phyloP scores from a whole-genome alignment of 2,797 vertebrate species.

The Karalla daura region DNA sequence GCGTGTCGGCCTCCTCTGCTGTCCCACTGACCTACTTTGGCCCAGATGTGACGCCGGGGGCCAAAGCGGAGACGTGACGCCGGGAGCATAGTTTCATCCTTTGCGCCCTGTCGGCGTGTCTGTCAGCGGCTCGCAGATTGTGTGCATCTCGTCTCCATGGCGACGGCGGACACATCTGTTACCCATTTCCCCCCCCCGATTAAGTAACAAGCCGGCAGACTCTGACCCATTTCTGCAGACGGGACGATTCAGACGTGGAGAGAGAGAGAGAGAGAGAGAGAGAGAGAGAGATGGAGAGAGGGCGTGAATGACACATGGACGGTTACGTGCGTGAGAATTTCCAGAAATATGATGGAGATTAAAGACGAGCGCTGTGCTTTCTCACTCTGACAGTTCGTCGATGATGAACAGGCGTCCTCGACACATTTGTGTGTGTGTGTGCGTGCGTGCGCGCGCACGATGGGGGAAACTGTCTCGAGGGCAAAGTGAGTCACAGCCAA shows the following conservation, averaged over 20 bases:
- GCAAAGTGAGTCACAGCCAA: slow-evolving; percentile 24
- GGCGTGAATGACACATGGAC: neutral
- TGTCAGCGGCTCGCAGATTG: neutral
- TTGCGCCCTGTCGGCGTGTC: slow-evolving; percentile 23
- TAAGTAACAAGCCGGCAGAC: slow-evolving; percentile 41
- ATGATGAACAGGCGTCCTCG: slow-evolving; percentile 16
- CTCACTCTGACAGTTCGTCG: neutral
- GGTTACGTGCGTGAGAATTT: slow-evolving; percentile 9
- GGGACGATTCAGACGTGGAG: neutral
- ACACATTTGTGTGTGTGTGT: slow-evolving; percentile 17
- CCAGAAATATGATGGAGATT: neutral
- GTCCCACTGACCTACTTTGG: slow-evolving; percentile 57
- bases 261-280: neutral
- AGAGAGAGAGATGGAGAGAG: neutral
- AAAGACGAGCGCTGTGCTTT: neutral
- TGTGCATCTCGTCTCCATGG: slow-evolving; percentile 8
- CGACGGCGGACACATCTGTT: slow-evolving; percentile 52
- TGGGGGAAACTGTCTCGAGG: neutral
- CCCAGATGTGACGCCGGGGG: slow-evolving; percentile 25
- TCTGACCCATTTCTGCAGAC: slow-evolving; percentile 56
- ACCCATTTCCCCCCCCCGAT: slow-evolving; percentile 57
- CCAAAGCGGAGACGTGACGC: slow-evolving; percentile 25
- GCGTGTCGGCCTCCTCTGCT: neutral
- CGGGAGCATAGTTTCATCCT: slow-evolving; percentile 4
- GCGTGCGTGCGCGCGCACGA: neutral